phyloP scores from a whole-genome alignment of 2,797 vertebrate genomes.

The Pyrocephalus nanus region DNA sequence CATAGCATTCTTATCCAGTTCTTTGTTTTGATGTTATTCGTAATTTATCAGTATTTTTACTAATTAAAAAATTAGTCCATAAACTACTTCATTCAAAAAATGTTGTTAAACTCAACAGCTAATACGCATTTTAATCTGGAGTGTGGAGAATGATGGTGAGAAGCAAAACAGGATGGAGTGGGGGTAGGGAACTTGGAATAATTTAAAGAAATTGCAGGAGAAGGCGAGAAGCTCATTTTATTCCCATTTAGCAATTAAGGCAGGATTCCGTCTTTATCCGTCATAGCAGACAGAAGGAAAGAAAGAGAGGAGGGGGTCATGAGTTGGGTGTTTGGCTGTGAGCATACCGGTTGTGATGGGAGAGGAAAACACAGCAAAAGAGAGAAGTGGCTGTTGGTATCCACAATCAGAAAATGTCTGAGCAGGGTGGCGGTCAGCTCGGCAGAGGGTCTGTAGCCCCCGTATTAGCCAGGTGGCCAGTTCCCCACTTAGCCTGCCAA shows the following conservation, averaged over 20 bases:
- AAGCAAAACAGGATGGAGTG: background rate
- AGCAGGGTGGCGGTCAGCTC: background rate
- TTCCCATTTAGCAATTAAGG: conserved; percentile 7
- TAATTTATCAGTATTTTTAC: background rate
- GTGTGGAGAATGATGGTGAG: background rate
- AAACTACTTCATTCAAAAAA: background rate
- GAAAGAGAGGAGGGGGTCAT: background rate
- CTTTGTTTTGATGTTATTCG: background rate
- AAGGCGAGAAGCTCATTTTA: background rate
- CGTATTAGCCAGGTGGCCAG: conserved; percentile 61
- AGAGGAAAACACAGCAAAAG: background rate
- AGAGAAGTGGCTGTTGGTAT: background rate
- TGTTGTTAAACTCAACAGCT: background rate
- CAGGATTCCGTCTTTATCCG: background rate
- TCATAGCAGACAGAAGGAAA: background rate
- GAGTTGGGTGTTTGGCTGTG: background rate
- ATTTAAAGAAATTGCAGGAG: background rate
- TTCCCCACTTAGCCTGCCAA: conserved; percentile 54
- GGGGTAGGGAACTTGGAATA: background rate
- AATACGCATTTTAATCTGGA: background rate
- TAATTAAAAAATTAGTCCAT: background rate
- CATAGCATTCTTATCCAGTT: background rate
- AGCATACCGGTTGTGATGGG: background rate
- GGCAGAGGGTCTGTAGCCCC: background rate
- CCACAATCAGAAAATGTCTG: background rate